Percentiles rank a stretch among this genome's conserved stretches.
These are phyloP conservation scores for Actinemys pallida DNA, from an alignment of 2,113 vertebrate species.

Conservation along the genomic window DNA sequence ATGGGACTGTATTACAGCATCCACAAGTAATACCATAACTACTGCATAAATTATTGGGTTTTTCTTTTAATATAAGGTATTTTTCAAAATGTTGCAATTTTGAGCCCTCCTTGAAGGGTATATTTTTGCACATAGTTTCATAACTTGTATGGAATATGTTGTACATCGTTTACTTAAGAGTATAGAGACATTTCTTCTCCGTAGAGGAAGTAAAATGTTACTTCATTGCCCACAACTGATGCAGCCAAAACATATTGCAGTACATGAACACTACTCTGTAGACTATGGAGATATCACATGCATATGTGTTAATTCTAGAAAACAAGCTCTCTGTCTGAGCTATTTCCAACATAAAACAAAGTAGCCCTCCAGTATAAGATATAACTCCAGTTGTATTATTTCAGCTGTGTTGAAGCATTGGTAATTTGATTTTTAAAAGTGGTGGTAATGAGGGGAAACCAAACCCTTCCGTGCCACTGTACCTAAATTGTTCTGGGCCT, in stretches of 20 bases:
- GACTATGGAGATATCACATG: neutral
- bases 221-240: neutral
- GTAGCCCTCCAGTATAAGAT: neutral
- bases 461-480: neutral
- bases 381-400: neutral
- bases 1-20: neutral
- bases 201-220: neutral
- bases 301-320: neutral
- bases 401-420: neutral
- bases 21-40: neutral
- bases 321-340: neutral
- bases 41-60: neutral
- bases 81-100: neutral
- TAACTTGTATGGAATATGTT: neutral
- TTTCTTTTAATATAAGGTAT: neutral
- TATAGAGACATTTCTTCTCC: neutral
- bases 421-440: neutral
- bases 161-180: neutral
- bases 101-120: neutral
- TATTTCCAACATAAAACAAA: neutral
- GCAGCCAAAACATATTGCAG: neutral
- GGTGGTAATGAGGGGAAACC: neutral
- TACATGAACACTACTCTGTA: neutral
- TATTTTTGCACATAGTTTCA: neutral
- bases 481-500: neutral